phyloP scores from a whole-genome alignment of 2,113 vertebrate genomes.

The Spheniscus mendiculus region DNA sequence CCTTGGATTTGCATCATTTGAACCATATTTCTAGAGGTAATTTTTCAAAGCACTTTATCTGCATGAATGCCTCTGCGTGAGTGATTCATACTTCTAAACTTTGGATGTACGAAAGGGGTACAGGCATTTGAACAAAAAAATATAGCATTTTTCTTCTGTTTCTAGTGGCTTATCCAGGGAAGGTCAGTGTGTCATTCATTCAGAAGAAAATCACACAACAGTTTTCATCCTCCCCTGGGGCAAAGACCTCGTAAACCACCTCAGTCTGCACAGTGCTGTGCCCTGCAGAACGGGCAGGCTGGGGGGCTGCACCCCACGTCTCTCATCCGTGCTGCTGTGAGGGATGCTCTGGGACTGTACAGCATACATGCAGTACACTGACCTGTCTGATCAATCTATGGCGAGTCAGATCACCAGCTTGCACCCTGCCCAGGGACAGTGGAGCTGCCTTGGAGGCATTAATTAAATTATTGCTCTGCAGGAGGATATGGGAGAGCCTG shows the following conservation, averaged over 20 bases:
- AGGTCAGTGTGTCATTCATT: neutral
- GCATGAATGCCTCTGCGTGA: neutral
- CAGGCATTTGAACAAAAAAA: neutral
- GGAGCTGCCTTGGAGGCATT: neutral
- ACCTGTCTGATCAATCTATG: neutral
- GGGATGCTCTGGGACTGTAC: neutral
- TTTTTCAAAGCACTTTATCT: constrained; percentile 48
- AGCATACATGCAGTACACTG: neutral
- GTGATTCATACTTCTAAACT: constrained; percentile 12
- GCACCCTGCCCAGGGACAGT: neutral
- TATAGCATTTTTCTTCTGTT: neutral
- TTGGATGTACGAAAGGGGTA: neutral
- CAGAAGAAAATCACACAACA: neutral
- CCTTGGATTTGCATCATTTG: constrained; percentile 51
- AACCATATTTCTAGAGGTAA: constrained; percentile 53
- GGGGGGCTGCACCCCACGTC: neutral
- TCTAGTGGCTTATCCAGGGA: neutral
- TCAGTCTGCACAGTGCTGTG: neutral
- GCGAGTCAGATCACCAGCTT: neutral
- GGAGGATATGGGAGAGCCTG: neutral
- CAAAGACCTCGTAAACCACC: neutral
- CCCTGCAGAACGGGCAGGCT: neutral
- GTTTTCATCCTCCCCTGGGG: neutral
- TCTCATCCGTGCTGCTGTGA: neutral
- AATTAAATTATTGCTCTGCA: neutral